Evolutionary conservation across 2,797 vertebrate genomes (phyloP).

Genomic region (Rhabdomys pumilio): DNA sequence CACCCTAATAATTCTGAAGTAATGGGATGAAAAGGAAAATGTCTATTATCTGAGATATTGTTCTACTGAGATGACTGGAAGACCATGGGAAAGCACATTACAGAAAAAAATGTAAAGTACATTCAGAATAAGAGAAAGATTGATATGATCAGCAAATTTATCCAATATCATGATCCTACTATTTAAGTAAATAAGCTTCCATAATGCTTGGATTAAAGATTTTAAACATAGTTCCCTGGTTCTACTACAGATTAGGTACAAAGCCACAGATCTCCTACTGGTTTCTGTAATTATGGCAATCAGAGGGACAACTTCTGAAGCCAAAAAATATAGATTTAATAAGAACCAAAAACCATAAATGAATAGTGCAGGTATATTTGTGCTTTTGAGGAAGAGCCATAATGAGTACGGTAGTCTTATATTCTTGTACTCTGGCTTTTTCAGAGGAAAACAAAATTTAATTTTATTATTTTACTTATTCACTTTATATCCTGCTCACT

Average conservation of each 20-base stretch:
- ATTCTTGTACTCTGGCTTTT: not conserved
- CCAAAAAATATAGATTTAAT: not conserved
- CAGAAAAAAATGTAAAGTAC: accelerated
- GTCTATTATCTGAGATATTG: not conserved
- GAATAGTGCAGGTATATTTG: not conserved
- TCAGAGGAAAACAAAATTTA: too few relatives aligned
- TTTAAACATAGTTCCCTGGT: too few relatives aligned
- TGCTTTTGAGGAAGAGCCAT: not conserved
- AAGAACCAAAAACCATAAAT: not conserved
- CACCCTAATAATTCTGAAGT: not conserved
- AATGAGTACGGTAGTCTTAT: not conserved
- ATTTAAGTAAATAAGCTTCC: not conserved
- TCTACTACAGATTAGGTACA: not conserved
- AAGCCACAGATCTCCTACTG: not conserved
- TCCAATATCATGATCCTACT: too few relatives aligned
- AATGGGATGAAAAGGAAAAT: not conserved
- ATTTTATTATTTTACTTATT: not conserved
- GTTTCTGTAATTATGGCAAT: not conserved
- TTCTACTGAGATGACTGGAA: not conserved
- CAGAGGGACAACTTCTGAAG: not conserved
- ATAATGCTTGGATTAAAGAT: not conserved
- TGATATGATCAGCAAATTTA: not conserved
- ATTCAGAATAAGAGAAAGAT: accelerated
- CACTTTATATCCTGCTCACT: not conserved
- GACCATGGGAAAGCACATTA: accelerated